phyloP scores from a whole-genome alignment of 2,797 vertebrate species.

The Gymnopithys bicolor region DNA sequence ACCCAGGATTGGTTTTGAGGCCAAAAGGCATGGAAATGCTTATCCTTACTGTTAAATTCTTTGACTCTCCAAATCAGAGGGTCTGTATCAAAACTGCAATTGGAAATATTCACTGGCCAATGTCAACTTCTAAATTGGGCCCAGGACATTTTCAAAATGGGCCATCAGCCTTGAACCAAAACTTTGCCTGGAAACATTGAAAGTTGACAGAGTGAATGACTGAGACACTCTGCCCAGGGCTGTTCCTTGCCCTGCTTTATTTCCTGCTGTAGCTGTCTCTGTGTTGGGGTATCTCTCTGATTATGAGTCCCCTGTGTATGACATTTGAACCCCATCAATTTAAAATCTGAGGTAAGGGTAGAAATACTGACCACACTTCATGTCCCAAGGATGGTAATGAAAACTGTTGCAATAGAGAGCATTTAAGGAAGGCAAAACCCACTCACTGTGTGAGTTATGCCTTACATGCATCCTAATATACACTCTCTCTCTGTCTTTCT shows the following conservation, averaged over 20 bases:
- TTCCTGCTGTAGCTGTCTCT: not conserved
- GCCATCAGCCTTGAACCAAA: not conserved
- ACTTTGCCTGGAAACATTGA: not conserved
- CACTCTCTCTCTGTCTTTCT: not conserved
- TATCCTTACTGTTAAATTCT: not conserved
- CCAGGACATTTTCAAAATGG: not conserved
- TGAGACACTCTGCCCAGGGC: not conserved
- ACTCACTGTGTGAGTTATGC: not conserved
- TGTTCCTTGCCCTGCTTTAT: not conserved
- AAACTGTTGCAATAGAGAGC: not conserved
- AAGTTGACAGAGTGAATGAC: not conserved
- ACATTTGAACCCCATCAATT: not conserved
- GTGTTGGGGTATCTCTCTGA: not conserved
- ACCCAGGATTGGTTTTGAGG: not conserved
- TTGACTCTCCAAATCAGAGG: not conserved
- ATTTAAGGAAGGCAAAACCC: not conserved
- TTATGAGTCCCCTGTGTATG: not conserved
- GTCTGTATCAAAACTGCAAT: not conserved
- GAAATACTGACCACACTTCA: not conserved
- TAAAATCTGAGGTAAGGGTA: not conserved
- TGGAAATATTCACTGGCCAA: not conserved
- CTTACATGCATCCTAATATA: not conserved
- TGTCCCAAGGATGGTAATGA: not conserved
- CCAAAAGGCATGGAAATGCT: not conserved
- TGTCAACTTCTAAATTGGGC: not conserved